Conservation (phyloP, 2,113 vertebrate genomes). For the Atherinomorus stipes region DNA sequence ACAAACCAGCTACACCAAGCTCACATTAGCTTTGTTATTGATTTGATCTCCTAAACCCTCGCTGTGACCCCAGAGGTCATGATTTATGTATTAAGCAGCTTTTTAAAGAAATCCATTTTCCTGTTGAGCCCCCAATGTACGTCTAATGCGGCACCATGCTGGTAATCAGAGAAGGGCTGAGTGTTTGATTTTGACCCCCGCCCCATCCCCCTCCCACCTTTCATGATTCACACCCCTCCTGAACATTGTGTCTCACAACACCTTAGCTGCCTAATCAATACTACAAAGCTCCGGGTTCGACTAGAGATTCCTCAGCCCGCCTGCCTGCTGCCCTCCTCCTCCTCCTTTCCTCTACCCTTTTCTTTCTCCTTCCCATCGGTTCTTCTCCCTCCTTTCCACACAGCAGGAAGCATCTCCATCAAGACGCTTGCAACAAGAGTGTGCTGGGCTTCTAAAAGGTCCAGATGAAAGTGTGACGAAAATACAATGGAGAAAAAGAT, state of each 20-base stretch:
- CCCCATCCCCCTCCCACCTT: slow-evolving; percentile 30
- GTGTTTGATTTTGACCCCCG: slow-evolving; percentile 72
- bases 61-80: slow-evolving; percentile 82
- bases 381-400: slow-evolving; percentile 55
- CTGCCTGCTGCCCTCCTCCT: slow-evolving; percentile 42
- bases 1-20: slow-evolving; percentile 65
- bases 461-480: slow-evolving; percentile 76
- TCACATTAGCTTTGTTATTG: slow-evolving; percentile 76
- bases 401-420: slow-evolving; percentile 74
- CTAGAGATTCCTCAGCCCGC: slow-evolving; percentile 56
- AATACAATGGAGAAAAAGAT: slow-evolving; percentile 61
- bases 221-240: slow-evolving; percentile 62
- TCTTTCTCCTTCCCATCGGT: slow-evolving; percentile 42
- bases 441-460: slow-evolving; percentile 69
- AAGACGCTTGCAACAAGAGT: slow-evolving; percentile 48
- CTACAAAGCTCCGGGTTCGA: slow-evolving; percentile 58
- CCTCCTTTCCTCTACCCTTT: slow-evolving; percentile 25
- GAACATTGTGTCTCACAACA: slow-evolving; percentile 71
- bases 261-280: slow-evolving; percentile 76
- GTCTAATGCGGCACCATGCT: slow-evolving; percentile 73
- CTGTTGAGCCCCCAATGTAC: slow-evolving; percentile 70
- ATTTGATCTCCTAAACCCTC: slow-evolving; percentile 72
- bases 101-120: slow-evolving; percentile 82
- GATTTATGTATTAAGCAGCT: slow-evolving; percentile 85
- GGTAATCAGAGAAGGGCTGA: slow-evolving; percentile 78